Evolutionary conservation across 2,113 vertebrate genomes (phyloP).

Genomic region (Monarcha castaneiventris): DNA sequence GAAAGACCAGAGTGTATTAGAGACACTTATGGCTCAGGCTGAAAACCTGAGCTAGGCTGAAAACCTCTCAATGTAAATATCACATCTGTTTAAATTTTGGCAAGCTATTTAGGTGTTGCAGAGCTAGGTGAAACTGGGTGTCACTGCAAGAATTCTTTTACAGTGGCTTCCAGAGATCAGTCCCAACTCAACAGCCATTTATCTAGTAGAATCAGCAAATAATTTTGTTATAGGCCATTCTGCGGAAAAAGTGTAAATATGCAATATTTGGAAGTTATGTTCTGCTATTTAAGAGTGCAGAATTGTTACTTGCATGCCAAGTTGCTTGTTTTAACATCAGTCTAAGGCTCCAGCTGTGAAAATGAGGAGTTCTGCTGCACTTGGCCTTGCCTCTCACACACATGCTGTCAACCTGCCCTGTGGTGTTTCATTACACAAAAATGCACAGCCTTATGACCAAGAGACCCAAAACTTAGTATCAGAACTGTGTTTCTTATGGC

Average conservation of each 20-base stretch:
- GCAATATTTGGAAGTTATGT: neutral
- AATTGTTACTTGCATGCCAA: neutral
- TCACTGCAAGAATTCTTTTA: neutral
- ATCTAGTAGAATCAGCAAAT: neutral
- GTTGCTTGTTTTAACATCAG: neutral
- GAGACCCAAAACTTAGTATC: neutral
- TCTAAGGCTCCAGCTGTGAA: neutral
- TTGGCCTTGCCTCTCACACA: neutral
- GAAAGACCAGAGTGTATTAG: neutral
- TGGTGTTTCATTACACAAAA: neutral
- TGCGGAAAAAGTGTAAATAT: neutral
- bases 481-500: neutral
- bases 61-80: conserved; percentile 41
- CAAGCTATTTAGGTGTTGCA: conserved; percentile 9
- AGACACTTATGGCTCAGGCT: neutral
- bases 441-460: neutral
- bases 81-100: conserved; percentile 22
- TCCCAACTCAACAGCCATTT: neutral
- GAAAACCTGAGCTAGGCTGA: neutral
- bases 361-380: neutral
- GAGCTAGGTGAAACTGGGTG: neutral
- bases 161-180: neutral
- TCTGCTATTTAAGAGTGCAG: neutral
- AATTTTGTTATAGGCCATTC: neutral
- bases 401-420: neutral